A percentile compares a stretch with the other conserved stretches of the same genome.
Evolutionary conservation across 2,888 invertebrate species (phyloP).

Genomic region (Synanthedon andrenaeformis): DNA sequence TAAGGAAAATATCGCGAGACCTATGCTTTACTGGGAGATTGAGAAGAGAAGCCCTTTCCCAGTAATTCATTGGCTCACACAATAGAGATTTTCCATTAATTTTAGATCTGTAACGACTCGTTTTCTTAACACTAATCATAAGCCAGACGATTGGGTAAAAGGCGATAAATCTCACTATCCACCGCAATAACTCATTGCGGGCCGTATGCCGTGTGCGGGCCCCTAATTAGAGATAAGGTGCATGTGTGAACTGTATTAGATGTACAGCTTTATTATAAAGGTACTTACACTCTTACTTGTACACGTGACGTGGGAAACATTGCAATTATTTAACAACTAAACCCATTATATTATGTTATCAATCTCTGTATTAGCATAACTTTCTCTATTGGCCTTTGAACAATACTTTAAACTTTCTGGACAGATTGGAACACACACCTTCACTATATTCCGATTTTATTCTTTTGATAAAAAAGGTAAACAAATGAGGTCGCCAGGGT

Average conservation of each 20-base stretch:
- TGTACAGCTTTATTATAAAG: background rate
- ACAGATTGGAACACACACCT: too few species aligned
- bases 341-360: background rate
- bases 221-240: constrained; percentile 3
- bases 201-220: constrained; percentile 1
- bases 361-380: too few species aligned
- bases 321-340: background rate
- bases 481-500: too few species aligned
- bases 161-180: constrained; percentile 30
- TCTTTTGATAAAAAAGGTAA: too few species aligned
- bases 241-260: constrained; percentile 19
- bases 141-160: constrained; percentile 28
- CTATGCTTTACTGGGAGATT: too few species aligned
- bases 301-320: background rate
- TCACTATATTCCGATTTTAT: too few species aligned
- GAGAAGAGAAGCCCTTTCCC: too few species aligned
- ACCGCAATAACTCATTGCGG: constrained; percentile 19
- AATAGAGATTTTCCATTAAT: constrained; percentile 3
- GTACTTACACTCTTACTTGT: background rate
- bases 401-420: too few species aligned
- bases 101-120: constrained; percentile 2
- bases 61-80: too few species aligned
- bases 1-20: background rate
- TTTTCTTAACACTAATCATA: constrained; percentile 29
- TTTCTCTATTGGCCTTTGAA: too few species aligned